Conservation (phyloP, 2,113 vertebrate genomes). For the Ptyas mucosa region DNA sequence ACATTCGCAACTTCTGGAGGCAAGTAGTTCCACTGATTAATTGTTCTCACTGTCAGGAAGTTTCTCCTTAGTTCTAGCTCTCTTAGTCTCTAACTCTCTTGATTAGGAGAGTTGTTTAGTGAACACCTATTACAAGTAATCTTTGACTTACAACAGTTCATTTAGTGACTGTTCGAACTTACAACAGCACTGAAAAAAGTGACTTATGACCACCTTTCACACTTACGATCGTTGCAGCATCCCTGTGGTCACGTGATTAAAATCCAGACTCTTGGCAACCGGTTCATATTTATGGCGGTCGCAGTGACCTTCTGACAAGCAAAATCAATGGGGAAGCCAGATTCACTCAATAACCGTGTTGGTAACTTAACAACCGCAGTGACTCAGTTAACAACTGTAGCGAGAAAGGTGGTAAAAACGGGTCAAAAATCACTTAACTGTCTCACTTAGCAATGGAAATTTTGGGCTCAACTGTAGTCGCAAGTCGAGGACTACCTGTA, state of each 20-base stretch:
- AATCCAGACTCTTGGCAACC: background rate
- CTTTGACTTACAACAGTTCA: background rate
- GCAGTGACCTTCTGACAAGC: background rate
- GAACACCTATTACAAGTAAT: accelerated
- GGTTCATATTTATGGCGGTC: background rate
- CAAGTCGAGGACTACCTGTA: background rate
- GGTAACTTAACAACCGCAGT: background rate
- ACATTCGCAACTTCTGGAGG: no score
- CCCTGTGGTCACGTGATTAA: background rate
- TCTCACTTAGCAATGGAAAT: background rate
- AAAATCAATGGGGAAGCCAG: background rate
- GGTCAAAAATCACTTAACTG: background rate
- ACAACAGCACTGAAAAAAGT: background rate
- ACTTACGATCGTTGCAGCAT: background rate
- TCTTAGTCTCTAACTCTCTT: no score
- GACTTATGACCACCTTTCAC: background rate
- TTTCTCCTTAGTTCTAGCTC: no score
- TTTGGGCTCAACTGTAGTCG: background rate
- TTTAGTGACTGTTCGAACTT: background rate
- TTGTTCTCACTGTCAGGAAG: no score
- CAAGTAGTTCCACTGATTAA: no score
- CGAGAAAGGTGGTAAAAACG: background rate
- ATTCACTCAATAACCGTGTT: background rate
- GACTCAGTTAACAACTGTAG: no score
- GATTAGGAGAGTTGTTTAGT: no score